These are phyloP conservation scores for Arctia plantaginis DNA, from an alignment of 2,888 invertebrate genomes.

Conservation along the genomic window DNA sequence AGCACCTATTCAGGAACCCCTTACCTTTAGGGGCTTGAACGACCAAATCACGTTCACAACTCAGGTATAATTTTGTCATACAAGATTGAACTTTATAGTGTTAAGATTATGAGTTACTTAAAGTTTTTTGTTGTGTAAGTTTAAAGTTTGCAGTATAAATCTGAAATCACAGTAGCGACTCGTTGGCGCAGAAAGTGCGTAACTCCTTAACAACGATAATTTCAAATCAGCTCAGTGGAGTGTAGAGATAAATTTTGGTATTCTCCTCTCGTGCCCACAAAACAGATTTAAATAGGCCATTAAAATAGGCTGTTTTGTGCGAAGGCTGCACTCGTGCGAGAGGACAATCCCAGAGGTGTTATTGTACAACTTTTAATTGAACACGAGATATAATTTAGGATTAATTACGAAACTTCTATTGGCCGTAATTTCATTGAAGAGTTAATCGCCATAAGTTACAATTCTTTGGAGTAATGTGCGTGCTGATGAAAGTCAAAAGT, in stretches of 20 bases:
- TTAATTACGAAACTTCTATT: constrained; percentile 36
- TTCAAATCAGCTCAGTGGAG: constrained; percentile 72
- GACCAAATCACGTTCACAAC: constrained; percentile 41
- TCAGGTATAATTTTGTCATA: constrained; percentile 19
- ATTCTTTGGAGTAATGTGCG: constrained; percentile 7
- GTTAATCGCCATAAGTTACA: constrained; percentile 11
- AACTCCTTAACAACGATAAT: constrained; percentile 77
- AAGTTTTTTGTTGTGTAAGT: constrained; percentile 28
- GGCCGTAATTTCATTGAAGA: constrained; percentile 19
- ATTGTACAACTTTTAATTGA: constrained; percentile 51
- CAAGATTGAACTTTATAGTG: constrained; percentile 30
- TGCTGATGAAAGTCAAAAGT: not conserved
- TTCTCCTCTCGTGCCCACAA: constrained; percentile 59
- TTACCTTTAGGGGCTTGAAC: constrained; percentile 65
- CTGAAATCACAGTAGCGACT: constrained; percentile 71
- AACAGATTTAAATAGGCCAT: constrained; percentile 77
- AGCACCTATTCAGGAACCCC: constrained; percentile 63
- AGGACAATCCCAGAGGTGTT: constrained; percentile 42
- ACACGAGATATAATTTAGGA: constrained; percentile 31
- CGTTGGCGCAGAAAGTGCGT: constrained; percentile 74
- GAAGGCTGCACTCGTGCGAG: constrained; percentile 35
- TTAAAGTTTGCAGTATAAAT: constrained; percentile 67
- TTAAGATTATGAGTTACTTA: not conserved
- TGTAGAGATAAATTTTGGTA: constrained; percentile 72
- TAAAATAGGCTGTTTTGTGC: constrained; percentile 51